phyloP scores from a whole-genome alignment of 2,888 invertebrate species.

The Cheilosia pagana region DNA sequence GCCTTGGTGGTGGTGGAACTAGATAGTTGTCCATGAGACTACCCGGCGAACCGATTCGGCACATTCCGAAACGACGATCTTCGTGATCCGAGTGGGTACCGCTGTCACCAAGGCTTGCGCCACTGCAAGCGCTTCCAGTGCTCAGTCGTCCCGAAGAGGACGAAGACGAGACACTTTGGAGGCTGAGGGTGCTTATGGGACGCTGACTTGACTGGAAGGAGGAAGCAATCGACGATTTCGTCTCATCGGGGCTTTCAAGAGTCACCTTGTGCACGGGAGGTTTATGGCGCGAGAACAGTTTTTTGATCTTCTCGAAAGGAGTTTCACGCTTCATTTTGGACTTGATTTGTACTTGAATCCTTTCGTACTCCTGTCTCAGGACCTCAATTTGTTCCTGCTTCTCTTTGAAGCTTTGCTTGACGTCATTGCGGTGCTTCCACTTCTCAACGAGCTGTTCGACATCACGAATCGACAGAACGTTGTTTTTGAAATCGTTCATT shows the following conservation, averaged over 20 bases:
- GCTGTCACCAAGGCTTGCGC: slow-evolving; percentile 92
- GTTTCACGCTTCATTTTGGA: slow-evolving; percentile 90
- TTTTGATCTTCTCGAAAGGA: slow-evolving; percentile 91
- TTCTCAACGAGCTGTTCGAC: slow-evolving; percentile 93
- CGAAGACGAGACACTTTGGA: slow-evolving; percentile 88
- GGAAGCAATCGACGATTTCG: slow-evolving; percentile 82
- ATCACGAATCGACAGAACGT: slow-evolving; percentile 92
- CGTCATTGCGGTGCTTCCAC: slow-evolving; percentile 94
- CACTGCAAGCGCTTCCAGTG: slow-evolving; percentile 89
- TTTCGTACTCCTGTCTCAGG: slow-evolving; percentile 92
- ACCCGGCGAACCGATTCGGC: slow-evolving; percentile 81
- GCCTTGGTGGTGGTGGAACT: slow-evolving; percentile 87
- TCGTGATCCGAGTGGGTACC: slow-evolving; percentile 94
- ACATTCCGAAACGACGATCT: slow-evolving; percentile 85
- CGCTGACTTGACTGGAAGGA: slow-evolving; percentile 84
- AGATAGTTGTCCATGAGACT: slow-evolving; percentile 86
- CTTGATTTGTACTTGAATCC: slow-evolving; percentile 91
- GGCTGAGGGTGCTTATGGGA: slow-evolving; percentile 88
- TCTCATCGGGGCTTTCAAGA: slow-evolving; percentile 80
- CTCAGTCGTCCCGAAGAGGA: slow-evolving; percentile 91
- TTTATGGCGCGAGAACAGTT: slow-evolving; percentile 89
- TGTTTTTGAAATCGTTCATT: slow-evolving; percentile 94
- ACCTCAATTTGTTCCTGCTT: slow-evolving; percentile 92
- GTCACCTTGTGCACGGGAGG: slow-evolving; percentile 78
- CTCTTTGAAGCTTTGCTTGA: slow-evolving; percentile 92